Base-by-base conservation (phyloP, 2,888 invertebrate species). In the Pseudococcus longispinus region DNA sequence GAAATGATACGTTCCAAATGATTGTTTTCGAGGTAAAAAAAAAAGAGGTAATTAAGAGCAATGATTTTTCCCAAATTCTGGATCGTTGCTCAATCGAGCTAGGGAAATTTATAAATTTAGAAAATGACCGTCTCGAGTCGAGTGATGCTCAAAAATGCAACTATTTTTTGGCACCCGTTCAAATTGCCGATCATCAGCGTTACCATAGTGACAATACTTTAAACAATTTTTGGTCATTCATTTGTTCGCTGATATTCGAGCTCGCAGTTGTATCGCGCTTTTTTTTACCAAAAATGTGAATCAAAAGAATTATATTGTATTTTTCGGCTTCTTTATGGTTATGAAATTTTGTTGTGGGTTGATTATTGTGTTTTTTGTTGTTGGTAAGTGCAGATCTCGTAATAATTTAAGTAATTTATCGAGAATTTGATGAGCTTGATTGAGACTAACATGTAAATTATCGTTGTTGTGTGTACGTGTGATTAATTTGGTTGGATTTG, bases 161-260 rank as follows among this genome's bases (percentile, higher is more conserved):
- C 18, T 83, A 83, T 51, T 51, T 83, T 83, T 83, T 83, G 83
- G 83, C 83, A 0, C 51, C 5, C 83, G 51, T 83, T 46, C 46
- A 83, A 83, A 83, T 83, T 26, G 8, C 29, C 83, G 6, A 83
- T 83, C 83, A 83, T 51, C 20, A 83, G 42, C 84, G 84, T 84
- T 84, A 65, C 84, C 60, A 84, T 84, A 84, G 84, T 65, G 60
- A 84, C 84, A 37, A 65, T 65, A 37, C 42, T 32, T 60, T 84
- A 84, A 55, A 84, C 84, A 84, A 84, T 84, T 84, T 84, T 65
- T 42, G 84, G 65, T 84, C 65, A 84, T 84, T 84, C 42, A 32
- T 84, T 84, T 65, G 77, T 42, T 80, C 77, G 77, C 37, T 20
- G 42, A 42, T 32, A 42, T 37, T 80, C 77, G 77, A 80, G 77